Evolutionary conservation across 2,797 vertebrate genomes (phyloP), one percentile per base, ranked within the genome.

Genomic region (Poecilia gillii): DNA sequence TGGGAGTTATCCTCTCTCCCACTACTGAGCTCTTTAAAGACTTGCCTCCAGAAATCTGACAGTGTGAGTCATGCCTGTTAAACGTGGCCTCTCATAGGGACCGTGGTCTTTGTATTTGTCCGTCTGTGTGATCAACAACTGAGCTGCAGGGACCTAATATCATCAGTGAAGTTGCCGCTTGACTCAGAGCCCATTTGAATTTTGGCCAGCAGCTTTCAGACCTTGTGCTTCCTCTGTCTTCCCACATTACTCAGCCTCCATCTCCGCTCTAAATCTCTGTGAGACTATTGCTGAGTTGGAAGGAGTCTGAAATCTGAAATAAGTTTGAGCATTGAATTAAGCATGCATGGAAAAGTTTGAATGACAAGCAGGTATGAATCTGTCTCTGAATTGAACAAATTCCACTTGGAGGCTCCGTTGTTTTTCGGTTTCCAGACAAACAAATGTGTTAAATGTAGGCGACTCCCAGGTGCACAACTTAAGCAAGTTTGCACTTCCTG

Each of bases 201-300:
- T 81, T 79, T 86, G 85, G 71, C 87, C 81, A 80, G 81, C 70
- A 79, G 83, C 76, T 82, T 77, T 85, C 75, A 82, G 87, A 79
- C 76, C 81, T 76, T 79, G 75, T 76, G 80, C 49, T 76, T 31
- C 79, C 64, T 75, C 72, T 86, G 41, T 88, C 79, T 83, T 81
- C 33, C 46, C 75, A 76, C 43, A 71, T 81, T 68, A 77, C 74
- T 81, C 74, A 71, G 81, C 76, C 76, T 84, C 83, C 80, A 62
- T 83, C 74, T 82, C 75, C 41, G 49, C 73, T 73, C 62, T 83
- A 87, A 84, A 85, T 81, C 79, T 83, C 85, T 79, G 79, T 73
- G 80, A 80, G 64, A 75, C 8, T 39, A 1, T 47, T 53, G 76
- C 41, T 68, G 39, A 84, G 41, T 45, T 23, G 28, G 62, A 14